Percentiles rank a stretch among this genome's conserved stretches.
phyloP scores from a whole-genome alignment of 2,797 vertebrate species.

The Microchirus variegatus region DNA sequence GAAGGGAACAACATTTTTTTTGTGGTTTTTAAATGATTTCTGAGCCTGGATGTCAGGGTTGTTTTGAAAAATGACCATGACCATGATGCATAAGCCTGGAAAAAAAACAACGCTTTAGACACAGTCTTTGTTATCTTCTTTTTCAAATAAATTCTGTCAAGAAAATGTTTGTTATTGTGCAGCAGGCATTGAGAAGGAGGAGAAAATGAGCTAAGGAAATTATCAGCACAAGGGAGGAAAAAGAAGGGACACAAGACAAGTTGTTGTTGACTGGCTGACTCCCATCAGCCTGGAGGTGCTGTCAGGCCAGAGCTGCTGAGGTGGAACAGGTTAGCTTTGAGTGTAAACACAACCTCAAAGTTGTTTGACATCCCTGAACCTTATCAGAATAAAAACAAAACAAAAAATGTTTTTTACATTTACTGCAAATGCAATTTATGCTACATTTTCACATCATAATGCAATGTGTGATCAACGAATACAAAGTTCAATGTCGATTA shows the following conservation, averaged over 20 bases:
- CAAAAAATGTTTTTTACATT: too few species aligned
- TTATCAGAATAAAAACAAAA: neutral
- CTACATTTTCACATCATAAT: neutral
- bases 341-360: conserved; percentile 6
- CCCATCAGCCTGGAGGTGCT: conserved; percentile 16
- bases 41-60: neutral
- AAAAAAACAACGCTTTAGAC: neutral
- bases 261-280: conserved; percentile 18
- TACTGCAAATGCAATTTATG: too few species aligned
- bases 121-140: neutral
- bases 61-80: neutral
- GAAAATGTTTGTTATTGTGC: neutral
- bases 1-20: neutral
- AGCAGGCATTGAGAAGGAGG: conserved; percentile 1
- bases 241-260: conserved; percentile 7
- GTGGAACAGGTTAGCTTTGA: conserved; percentile 12
- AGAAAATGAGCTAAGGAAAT: conserved; percentile 5
- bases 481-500: neutral
- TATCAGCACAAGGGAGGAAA: conserved; percentile 6
- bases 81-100: neutral
- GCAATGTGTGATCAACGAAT: neutral
- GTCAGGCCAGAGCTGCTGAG: conserved; percentile 1
- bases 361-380: neutral
- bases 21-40: neutral
- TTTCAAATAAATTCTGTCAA: neutral